Conservation (phyloP, 2,113 vertebrate species). For the Callaeas wilsoni region DNA sequence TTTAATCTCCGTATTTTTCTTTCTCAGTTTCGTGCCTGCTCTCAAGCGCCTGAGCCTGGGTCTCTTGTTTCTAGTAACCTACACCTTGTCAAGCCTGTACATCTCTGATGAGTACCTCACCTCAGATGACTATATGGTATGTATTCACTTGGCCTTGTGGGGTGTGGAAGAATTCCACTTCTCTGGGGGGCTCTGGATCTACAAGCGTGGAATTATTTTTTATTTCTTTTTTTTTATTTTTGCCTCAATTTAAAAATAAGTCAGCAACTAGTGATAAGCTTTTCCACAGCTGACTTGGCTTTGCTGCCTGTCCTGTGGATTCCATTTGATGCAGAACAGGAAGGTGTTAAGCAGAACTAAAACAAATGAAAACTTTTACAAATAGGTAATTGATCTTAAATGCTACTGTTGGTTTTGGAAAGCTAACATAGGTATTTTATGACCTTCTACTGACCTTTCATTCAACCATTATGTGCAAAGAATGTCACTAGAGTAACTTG, state of each 20-base stretch:
- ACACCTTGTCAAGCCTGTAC: slow-evolving; percentile 80
- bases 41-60: slow-evolving; percentile 87
- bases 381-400: neutral
- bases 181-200: neutral
- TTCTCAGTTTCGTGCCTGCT: slow-evolving; percentile 81
- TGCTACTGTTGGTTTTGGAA: neutral
- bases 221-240: neutral
- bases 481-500: neutral
- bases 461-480: neutral
- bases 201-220: neutral
- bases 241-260: neutral
- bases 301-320: neutral
- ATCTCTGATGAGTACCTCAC: slow-evolving; percentile 84
- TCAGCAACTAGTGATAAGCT: neutral
- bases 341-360: neutral
- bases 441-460: neutral
- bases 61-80: slow-evolving; percentile 81
- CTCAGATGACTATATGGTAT: slow-evolving; percentile 88
- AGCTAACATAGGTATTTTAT: neutral
- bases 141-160: slow-evolving; percentile 19
- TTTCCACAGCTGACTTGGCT: neutral
- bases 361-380: neutral
- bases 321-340: neutral
- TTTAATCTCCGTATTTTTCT: neutral
- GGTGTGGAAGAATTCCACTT: neutral